These are phyloP conservation scores for Pampusana beccarii DNA, from an alignment of 2,113 vertebrate genomes.

Conservation along the genomic window DNA sequence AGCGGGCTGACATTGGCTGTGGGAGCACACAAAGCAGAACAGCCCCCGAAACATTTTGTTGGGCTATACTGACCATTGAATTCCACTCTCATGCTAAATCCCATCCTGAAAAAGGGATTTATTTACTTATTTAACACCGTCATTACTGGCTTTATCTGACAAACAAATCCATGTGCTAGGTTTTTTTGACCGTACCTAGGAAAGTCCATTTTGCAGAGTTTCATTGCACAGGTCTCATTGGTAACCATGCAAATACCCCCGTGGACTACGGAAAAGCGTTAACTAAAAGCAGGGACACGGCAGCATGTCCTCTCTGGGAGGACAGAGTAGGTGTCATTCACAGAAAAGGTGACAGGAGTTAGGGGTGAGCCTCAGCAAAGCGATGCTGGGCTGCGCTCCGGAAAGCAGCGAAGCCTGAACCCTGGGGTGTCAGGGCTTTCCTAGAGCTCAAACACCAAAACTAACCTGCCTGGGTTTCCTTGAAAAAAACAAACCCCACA, in stretches of 20 bases:
- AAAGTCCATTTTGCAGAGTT: not conserved
- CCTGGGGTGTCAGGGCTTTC: not conserved
- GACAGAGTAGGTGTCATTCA: not conserved
- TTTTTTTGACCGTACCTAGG: rapidly evolving
- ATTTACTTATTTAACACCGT: not conserved
- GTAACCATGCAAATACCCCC: not conserved
- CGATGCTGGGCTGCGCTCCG: not conserved
- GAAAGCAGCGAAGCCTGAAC: not conserved
- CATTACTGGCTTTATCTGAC: not conserved
- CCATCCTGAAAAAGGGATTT: not conserved
- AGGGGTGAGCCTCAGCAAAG: not conserved
- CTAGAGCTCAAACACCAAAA: not conserved
- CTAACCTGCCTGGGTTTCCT: not conserved
- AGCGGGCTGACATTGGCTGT: not conserved
- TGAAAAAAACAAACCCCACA: not conserved
- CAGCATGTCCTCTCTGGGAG: not conserved
- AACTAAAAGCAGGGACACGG: not conserved
- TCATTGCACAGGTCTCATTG: rapidly evolving
- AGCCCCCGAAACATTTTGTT: not conserved
- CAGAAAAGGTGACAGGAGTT: not conserved
- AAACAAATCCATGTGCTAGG: not conserved
- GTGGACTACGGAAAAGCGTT: not conserved
- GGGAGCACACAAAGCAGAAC: not conserved
- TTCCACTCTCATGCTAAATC: not conserved
- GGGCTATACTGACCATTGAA: not conserved